Evolutionary conservation across 2,888 invertebrate genomes (phyloP).

Genomic region (Lumbricus terrestris): DNA sequence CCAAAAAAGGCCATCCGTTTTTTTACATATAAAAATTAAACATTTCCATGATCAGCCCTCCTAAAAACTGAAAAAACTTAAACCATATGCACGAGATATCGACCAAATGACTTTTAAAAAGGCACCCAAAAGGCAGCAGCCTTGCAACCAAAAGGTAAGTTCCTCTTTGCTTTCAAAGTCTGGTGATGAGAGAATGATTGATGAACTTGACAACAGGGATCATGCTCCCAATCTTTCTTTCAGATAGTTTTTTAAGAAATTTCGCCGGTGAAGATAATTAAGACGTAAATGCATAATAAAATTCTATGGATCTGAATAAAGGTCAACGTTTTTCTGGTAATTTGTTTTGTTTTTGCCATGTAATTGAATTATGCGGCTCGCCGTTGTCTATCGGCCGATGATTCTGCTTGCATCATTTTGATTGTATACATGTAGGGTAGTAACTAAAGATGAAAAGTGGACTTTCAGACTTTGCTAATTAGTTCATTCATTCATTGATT

Average conservation of each 20-base stretch:
- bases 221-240: neutral
- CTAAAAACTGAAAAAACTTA: too few relatives aligned
- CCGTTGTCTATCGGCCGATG: neutral
- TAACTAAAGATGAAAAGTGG: too few relatives aligned
- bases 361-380: neutral
- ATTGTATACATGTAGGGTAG: too few relatives aligned
- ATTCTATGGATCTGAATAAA: neutral
- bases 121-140: too few relatives aligned
- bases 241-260: neutral
- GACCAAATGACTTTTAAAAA: too few relatives aligned
- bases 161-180: neutral
- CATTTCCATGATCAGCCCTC: too few relatives aligned
- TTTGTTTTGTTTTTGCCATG: neutral
- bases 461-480: too few relatives aligned
- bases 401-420: neutral
- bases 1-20: too few relatives aligned
- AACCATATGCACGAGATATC: too few relatives aligned
- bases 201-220: neutral
- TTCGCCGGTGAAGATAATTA: neutral
- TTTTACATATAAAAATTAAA: too few relatives aligned
- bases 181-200: constrained; percentile 3
- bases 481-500: too few relatives aligned
- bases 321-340: neutral
- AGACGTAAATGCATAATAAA: neutral
- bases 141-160: too few relatives aligned